phyloP scores from a whole-genome alignment of 2,888 invertebrate species.

The Encarsia formosa region DNA sequence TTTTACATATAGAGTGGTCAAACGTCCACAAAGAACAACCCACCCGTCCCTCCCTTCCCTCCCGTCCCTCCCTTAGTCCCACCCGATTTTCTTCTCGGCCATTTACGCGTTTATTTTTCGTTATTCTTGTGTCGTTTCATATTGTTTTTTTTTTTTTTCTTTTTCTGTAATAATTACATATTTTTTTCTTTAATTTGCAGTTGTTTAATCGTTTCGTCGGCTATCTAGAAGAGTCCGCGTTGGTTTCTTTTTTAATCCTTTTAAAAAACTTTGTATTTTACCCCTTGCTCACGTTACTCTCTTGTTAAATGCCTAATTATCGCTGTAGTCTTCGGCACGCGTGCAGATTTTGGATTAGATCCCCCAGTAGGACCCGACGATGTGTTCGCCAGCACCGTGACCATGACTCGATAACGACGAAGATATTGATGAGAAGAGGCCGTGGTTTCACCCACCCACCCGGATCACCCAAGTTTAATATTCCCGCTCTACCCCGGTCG shows the following conservation, averaged over 20 bases:
- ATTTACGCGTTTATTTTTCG: slow-evolving; percentile 25
- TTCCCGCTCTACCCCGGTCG: slow-evolving; percentile 51
- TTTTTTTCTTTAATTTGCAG: slow-evolving; percentile 28
- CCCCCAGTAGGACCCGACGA: slow-evolving; percentile 32
- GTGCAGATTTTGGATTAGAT: slow-evolving; percentile 24
- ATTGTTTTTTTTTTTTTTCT: slow-evolving; percentile 28
- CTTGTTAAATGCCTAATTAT: slow-evolving; percentile 27
- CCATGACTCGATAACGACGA: slow-evolving; percentile 45
- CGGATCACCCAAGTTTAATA: slow-evolving; percentile 49
- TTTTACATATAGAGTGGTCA: slow-evolving; percentile 35
- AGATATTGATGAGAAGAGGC: slow-evolving; percentile 51
- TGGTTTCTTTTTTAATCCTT: no score
- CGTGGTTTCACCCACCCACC: slow-evolving; percentile 55
- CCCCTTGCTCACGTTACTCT: no score
- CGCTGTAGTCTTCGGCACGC: slow-evolving; percentile 25
- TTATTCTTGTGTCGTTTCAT: slow-evolving; percentile 22
- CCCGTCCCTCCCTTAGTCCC: slow-evolving; percentile 37
- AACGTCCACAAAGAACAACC: slow-evolving; percentile 35
- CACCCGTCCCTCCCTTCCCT: slow-evolving; percentile 39
- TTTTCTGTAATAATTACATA: slow-evolving; percentile 2
- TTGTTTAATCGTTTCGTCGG: slow-evolving; percentile 9
- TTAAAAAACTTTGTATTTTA: no score
- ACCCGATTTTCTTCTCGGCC: slow-evolving; percentile 37
- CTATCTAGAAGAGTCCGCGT: slow-evolving; percentile 15
- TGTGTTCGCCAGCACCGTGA: slow-evolving; percentile 36